Evolutionary conservation across 1,140 invertebrate species (phyloP), one percentile per base, ranked within the genome.

Genomic region (Delia radicum): DNA sequence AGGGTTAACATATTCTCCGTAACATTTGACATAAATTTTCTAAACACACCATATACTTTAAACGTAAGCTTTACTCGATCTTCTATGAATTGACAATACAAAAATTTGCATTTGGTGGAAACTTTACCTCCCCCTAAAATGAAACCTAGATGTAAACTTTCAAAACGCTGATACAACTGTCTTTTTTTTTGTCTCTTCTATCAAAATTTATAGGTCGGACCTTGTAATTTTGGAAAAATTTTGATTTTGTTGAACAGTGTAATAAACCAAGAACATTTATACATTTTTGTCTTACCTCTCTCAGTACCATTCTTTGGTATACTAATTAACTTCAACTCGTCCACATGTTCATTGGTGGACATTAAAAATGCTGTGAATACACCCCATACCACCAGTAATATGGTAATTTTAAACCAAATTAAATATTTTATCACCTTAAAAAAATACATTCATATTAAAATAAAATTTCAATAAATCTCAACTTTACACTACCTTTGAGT

Each of bases 321-420:
- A 24, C 89, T 91, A 6, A 93, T 87, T 78, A 91, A 91, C 79
- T 89, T 90, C 62, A 88, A 85, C 7, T 88, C 82, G 61, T 89
- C 86, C n/a, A 90, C 87, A 79, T 89, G 91, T 77, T 92, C 92
- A 74, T 88, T 90, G 78, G 91, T 92, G 48, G 88, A 87, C 86
- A 93, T 89, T 69, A 93, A 87, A n/a, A 91, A 88, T n/a, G 88
- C 79, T 75, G 92, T 90, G 75, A 91, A 92, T 65, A 90, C 87
- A 0, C 89, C 77, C 90, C 90, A 91, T 42, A 88, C 87, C 15
- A 84, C 81, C 18, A 91, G 79, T 0, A 91, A 81, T 0, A 89
- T 73, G 0, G 85, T 80, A 76, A 88, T 86, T 79, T 88, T 88
- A 10, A 86, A 81, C 84, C 82, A 86, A 29, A 79, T 82, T 5